Base-by-base conservation (phyloP, 2,888 invertebrate genomes). In the Cryptophagus acutangulus region DNA sequence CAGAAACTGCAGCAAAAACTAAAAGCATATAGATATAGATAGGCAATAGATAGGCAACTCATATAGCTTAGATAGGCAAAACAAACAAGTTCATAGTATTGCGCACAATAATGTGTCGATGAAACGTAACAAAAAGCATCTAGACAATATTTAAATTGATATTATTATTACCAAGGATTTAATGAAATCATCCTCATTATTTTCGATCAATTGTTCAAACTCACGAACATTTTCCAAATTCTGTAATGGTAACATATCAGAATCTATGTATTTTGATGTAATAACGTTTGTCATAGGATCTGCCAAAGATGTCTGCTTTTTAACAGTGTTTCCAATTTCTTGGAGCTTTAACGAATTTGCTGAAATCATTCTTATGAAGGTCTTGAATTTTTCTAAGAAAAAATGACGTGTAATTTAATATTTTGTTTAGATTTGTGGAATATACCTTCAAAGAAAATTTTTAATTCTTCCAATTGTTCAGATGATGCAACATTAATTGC, bases 301-400 rank as follows among this genome's bases (percentile, higher is more conserved):
- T 20, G 24, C n/a, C n/a, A n/a, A 20, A n/a, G 24, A 8, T 20
- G n/a, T 20, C 24, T n/a, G n/a, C n/a, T 20, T 20, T 20, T 20
- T 20, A 8, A 20, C 24, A 6, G n/a, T 20, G n/a, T 20, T n/a
- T 8, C 24, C 24, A 20, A 20, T 6, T 20, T 20, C 24, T 20
- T 20, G 24, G n/a, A 20, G 6, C n/a, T 20, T 20, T 20, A 20
- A 20, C 6, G 24, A 20, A 20, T 20, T 20, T 8, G 24, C 24
- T 8, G 24, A 20, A 8, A 20, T 6, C 24, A 20, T 8, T 20
- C 24, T 6, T 20, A 20, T 20, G n/a, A 20, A 8, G 24, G 24
- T 20, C n/a, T 20, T 20, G n/a, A 20, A 20, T 20, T 20, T 20
- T 8, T 20, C 24, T 20, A n/a, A n/a, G n/a, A n/a, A n/a, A n/a